phyloP scores from a whole-genome alignment of 2,888 invertebrate species.

The Synergus umbraculus region DNA sequence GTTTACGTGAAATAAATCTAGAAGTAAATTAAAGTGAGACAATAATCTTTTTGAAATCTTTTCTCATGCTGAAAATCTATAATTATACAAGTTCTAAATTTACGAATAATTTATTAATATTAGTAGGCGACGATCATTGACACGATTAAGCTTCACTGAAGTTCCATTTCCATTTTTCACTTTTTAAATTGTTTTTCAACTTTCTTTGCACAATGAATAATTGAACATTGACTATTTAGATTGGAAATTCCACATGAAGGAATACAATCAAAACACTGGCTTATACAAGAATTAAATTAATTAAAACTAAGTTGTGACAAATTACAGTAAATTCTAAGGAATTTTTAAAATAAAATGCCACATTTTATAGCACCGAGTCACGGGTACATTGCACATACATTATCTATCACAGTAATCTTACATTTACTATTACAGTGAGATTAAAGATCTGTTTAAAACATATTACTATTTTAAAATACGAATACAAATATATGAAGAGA shows the following conservation, averaged over 20 bases:
- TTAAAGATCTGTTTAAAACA: neutral
- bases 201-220: neutral
- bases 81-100: neutral
- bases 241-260: neutral
- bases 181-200: neutral
- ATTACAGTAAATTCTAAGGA: neutral
- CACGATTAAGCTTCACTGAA: neutral
- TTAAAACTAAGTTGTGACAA: neutral
- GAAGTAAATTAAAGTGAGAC: neutral
- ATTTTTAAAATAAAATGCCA: neutral
- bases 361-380: slow-evolving; percentile 20
- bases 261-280: neutral
- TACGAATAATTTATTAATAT: slow-evolving; percentile 9
- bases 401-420: slow-evolving; percentile 31
- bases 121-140: slow-evolving; percentile 17
- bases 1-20: neutral
- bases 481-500: neutral
- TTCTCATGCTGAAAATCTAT: neutral
- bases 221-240: neutral
- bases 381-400: slow-evolving; percentile 22
- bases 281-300: neutral
- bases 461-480: neutral
- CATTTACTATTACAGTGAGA: neutral
- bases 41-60: neutral
- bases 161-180: neutral